These are phyloP conservation scores for Gambelia wislizenii DNA, from an alignment of 2,797 vertebrate species.

Conservation along the genomic window DNA sequence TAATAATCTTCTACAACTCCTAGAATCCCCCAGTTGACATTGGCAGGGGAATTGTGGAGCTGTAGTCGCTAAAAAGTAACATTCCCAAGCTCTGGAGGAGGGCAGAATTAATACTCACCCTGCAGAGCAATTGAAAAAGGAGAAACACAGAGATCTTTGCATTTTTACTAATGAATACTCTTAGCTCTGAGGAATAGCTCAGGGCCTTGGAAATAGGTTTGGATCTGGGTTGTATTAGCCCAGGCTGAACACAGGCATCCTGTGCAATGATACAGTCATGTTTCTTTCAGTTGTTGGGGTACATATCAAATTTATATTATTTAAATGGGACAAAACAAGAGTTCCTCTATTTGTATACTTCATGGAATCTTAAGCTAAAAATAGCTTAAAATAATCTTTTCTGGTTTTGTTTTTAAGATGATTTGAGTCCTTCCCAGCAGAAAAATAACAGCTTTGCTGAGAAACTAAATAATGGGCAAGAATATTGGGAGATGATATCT, in stretches of 20 bases:
- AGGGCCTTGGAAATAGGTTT: background rate
- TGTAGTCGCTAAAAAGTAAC: no score
- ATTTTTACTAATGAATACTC: background rate
- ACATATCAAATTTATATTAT: conserved; percentile 4
- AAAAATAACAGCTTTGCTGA: conserved; percentile 44
- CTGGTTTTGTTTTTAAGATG: conserved; percentile 32
- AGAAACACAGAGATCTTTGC: background rate
- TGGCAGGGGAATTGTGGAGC: no score
- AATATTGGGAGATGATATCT: conserved; percentile 45
- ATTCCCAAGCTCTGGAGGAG: no score
- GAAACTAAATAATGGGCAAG: conserved; percentile 42
- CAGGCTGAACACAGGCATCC: background rate
- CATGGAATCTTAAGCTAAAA: conserved; percentile 26
- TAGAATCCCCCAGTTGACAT: background rate
- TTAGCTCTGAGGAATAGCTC: background rate
- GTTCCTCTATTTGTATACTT: background rate
- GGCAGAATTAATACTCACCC: background rate
- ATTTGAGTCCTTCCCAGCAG: conserved; percentile 24
- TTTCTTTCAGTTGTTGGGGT: background rate
- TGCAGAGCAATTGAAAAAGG: background rate
- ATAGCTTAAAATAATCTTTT: conserved; percentile 16
- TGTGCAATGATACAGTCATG: background rate
- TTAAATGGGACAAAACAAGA: background rate
- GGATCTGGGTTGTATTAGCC: background rate
- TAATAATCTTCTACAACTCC: no score